Base-by-base conservation (phyloP, 2,797 vertebrate genomes). In the Hemitrygon akajei region DNA sequence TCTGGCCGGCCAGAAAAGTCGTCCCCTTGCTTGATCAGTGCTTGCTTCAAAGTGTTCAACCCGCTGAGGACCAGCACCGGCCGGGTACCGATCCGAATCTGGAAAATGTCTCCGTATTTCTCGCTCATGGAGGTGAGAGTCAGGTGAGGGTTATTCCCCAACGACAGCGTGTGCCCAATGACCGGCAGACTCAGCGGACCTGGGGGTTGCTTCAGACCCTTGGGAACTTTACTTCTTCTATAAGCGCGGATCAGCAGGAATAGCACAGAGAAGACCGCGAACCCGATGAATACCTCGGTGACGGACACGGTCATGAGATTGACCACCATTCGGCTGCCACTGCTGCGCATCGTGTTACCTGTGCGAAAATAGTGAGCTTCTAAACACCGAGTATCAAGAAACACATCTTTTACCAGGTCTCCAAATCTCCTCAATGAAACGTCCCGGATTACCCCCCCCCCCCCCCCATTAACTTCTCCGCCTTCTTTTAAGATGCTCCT, bases 41-140 rank as follows among this genome's bases (percentile, higher is more conserved):
- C 98, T 94, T 98, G 98, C 3, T 94, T 95, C 93, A 99, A 94
- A 12, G 97, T 97, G 9, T 98, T 97, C 20, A 94, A 95, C 60
- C 98, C 97, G 0, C 97, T 98, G 93, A 99, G 96, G 94, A 99
- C 98, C 16, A 99, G 94, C n/a, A 99, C 98, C 0, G 98, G 98
- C 0, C 96, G 97, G 75, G 94, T 96, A 94, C 99, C 99, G 0
- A 99, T 97, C 94, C 96, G 97, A 93, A 99, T 96, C 96, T 98
- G 97, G 95, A 98, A 96, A 82, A 99, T 95, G 0, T 97, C 95
- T 1, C 98, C 98, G 0, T 97, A 99, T 56, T 87, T 95, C 94
- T 97, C 95, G 93, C 97, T 97, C 97, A 99, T 97, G 84, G 86
- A 95, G 0, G 96, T 95, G 94, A 99, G 96, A 0, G 94, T 97